Conservation (phyloP, 2,888 invertebrate species). For the Lasius platythorax region DNA sequence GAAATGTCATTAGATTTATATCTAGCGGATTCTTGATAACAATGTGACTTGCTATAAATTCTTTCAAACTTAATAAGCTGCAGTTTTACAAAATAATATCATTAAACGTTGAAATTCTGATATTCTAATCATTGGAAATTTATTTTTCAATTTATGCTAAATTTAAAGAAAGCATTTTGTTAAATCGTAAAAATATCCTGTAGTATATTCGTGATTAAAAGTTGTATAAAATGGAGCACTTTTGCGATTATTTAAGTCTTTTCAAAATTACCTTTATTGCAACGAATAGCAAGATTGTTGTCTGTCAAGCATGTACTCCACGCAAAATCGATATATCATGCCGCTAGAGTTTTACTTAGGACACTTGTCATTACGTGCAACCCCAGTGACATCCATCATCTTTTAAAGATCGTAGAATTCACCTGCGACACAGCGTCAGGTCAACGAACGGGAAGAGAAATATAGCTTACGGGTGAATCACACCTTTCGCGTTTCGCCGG, state of each 20-base stretch:
- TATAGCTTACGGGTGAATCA: constrained; percentile 77
- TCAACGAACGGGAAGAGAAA: constrained; percentile 67
- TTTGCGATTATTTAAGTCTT: background rate
- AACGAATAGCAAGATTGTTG: background rate
- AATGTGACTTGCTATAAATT: background rate
- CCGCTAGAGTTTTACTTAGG: background rate
- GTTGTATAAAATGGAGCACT: background rate
- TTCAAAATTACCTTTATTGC: background rate
- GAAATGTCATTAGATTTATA: background rate
- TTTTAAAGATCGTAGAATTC: constrained; percentile 25
- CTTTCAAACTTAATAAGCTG: background rate
- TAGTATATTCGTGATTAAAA: background rate
- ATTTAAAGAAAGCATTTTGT: background rate
- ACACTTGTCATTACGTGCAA: background rate
- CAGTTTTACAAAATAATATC: background rate
- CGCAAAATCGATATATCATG: background rate
- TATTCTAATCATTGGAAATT: background rate
- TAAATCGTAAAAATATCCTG: background rate
- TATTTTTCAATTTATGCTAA: background rate
- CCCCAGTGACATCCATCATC: background rate
- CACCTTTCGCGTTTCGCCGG: constrained; percentile 65
- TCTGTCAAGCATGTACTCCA: background rate
- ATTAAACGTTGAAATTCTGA: background rate
- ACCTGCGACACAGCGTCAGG: constrained; percentile 49
- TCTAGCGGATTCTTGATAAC: background rate